Conservation (phyloP, 2,888 invertebrate genomes). For the Troides aeacus region DNA sequence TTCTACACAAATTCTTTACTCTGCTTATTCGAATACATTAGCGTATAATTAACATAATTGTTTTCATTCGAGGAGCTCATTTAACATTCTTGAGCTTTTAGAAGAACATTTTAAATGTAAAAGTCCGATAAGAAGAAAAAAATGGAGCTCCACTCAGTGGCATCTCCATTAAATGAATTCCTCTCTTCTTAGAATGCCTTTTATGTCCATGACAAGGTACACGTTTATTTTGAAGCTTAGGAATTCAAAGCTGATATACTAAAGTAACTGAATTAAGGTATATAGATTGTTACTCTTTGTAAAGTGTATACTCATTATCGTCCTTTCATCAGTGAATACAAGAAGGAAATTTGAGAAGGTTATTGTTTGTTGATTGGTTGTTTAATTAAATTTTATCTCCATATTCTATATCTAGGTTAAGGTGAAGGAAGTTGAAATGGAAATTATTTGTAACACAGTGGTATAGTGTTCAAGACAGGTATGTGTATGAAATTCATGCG, state of each 20-base stretch:
- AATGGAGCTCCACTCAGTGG: conserved; percentile 20
- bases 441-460: not conserved
- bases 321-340: too few species aligned
- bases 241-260: conserved; percentile 23
- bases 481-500: conserved; percentile 3
- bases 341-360: too few species aligned
- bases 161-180: conserved; percentile 22
- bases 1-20: not conserved
- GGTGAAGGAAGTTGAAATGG: not conserved
- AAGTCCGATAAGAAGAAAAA: conserved; percentile 27
- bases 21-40: conserved; percentile 19
- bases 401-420: not conserved
- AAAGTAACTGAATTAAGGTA: conserved; percentile 19
- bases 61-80: conserved; percentile 1
- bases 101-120: conserved; percentile 25
- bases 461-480: not conserved
- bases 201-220: conserved; percentile 25
- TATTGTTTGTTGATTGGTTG: too few species aligned
- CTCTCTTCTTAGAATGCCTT: conserved; percentile 22
- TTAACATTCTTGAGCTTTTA: conserved; percentile 14
- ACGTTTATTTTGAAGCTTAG: conserved; percentile 27
- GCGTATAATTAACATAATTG: conserved; percentile 20
- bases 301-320: not conserved
- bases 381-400: not conserved
- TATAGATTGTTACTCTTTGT: conserved; percentile 4